Evolutionary conservation across 2,888 invertebrate genomes (phyloP), one percentile per base, ranked within the genome.

Genomic region (Subacronicta megacephala): DNA sequence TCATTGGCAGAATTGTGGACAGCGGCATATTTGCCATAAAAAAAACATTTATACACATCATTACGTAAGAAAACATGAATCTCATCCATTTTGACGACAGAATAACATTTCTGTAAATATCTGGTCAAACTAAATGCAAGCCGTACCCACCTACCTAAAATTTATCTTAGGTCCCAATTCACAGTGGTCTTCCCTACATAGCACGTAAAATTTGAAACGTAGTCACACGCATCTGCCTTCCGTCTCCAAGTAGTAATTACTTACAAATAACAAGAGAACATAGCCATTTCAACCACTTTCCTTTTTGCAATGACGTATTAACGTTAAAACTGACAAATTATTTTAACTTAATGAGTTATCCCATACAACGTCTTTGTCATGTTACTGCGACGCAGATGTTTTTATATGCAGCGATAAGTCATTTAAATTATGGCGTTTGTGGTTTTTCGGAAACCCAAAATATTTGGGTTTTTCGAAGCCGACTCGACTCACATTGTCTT

Each of bases 141-240:
- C n/a, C n/a, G n/a, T n/a, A n/a, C n/a, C n/a, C n/a, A n/a, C n/a
- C n/a, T n/a, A n/a, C n/a, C n/a, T n/a, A n/a, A n/a, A n/a, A n/a
- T n/a, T 51, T 43, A n/a, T 9, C 35, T 15, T 50, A 81, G 73
- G 75, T 85, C 62, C 77, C 0, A 4, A 84, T 59, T 49, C 49
- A 75, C 13, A 5, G 75, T 52, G 44, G 57, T 23, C 72, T 53
- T 65, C 62, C 71, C 77, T 77, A 76, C 82, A 83, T 37, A 83
- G 77, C 82, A 87, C 81, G 83, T 88, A 83, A 90, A 87, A 87
- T 87, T 88, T 89, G 80, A 82, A 89, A 84, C 78, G 86, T 82
- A 85, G 85, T 89, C 90, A 82, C 92, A 90, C 87, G 85, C 93
- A 93, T 93, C 93, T 93, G 93, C 91, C 88, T 82, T 83, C 87